Percentiles rank a stretch among this genome's conserved stretches.
Evolutionary conservation across 2,888 invertebrate species (phyloP).

Genomic region (Epirrhoe alternata): DNA sequence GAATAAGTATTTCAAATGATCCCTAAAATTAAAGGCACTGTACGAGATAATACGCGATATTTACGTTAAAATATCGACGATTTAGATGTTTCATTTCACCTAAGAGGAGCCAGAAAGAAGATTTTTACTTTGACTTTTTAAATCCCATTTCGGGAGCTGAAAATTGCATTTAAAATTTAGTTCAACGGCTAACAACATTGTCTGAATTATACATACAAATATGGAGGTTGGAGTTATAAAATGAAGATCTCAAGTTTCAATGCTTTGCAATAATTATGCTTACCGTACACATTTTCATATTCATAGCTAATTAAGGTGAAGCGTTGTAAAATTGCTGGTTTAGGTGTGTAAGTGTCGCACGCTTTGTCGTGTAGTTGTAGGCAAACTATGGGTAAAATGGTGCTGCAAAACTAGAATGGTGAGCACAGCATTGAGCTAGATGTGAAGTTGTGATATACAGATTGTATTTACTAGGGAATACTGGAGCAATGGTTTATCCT

Average conservation of each 20-base stretch:
- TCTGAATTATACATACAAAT: not conserved
- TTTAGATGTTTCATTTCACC: too few species aligned
- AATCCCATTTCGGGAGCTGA: not conserved
- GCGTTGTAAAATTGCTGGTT: slow-evolving; percentile 6
- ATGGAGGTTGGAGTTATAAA: not conserved
- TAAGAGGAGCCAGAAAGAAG: too few species aligned
- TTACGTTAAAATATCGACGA: too few species aligned
- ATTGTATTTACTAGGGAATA: slow-evolving; percentile 12
- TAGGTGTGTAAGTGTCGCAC: slow-evolving; percentile 13
- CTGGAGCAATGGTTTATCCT: not conserved
- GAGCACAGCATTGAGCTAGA: slow-evolving; percentile 10
- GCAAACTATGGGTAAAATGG: slow-evolving; percentile 30
- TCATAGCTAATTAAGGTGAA: not conserved
- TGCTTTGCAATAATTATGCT: not conserved
- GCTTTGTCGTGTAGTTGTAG: slow-evolving; percentile 24
- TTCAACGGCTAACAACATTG: not conserved
- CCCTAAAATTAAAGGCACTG: too few species aligned
- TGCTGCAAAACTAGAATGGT: slow-evolving; percentile 20
- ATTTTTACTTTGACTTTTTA: too few species aligned
- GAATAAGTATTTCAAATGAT: too few species aligned
- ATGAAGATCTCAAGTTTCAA: slow-evolving; percentile 6
- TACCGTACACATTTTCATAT: not conserved
- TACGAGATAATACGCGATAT: too few species aligned
- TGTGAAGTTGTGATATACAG: slow-evolving; percentile 25
- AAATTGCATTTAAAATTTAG: not conserved